Evolutionary conservation across 1,140 invertebrate species (phyloP), one percentile per base, ranked within the genome.

Genomic region (Drosophila eugracilis): DNA sequence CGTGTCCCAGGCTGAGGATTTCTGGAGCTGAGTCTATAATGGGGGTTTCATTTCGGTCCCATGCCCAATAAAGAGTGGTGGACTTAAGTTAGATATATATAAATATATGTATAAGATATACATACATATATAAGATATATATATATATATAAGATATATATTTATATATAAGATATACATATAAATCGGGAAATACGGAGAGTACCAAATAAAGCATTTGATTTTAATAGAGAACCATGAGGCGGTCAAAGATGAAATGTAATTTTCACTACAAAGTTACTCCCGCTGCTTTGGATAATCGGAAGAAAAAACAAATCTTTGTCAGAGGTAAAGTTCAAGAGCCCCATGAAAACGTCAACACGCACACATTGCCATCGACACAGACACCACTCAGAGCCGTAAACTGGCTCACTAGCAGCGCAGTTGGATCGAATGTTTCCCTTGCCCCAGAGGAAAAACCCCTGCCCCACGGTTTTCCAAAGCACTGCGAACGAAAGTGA

Each of bases 271-370:
- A 28, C 10, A 60, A 67, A 71, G 48, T 55, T 45, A 30, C 21
- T 42, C 5, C 14, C 36, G 37, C 30, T 50, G 45, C 22, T 62
- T 59, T 37, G n/a, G 10, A 12, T 57, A 52, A 50, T 39, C 62
- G 15, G 36, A 54, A 57, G 47, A 62, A 49, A 71, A 71, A 78
- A 72, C 58, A 78, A 78, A 71, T 75, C 65, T 66, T 57, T 54
- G 34, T 41, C 9, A 39, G 45, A 47, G 52, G 42, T 52, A 79
- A 79, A 84, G 80, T 84, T 84, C 80, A 85, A 79, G 80, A 85
- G 80, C 81, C 80, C 76, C 76, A 76, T 85, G 81, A 86, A 85
- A 75, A 42, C 63, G 34, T 63, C 79, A 84, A 54, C 67, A 47
- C 34, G 54, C 44, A 52, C 22, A 57, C 60, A 37, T 66, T 42